Evolutionary conservation across 2,113 vertebrate species (phyloP), one percentile per base, ranked within the genome.

Genomic region (Hemichromis elongatus): DNA sequence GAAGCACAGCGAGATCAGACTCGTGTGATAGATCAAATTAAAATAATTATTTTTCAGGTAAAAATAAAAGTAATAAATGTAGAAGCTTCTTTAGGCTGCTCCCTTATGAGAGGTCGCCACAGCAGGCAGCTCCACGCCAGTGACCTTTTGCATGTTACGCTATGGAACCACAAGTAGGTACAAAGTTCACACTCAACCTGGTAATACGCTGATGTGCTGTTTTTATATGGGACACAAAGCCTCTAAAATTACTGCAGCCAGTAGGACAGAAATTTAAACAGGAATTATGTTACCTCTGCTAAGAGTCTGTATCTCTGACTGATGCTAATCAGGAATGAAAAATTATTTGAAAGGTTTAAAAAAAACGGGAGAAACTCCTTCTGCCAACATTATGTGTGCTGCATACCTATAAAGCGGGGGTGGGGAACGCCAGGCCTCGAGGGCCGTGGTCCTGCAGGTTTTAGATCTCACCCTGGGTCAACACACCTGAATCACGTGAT

Each of bases 131-230:
- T 5, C n/a, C 19, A 37, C 61, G 19, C 1, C 61, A 14, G 63
- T 35, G n/a, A 14, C 63, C 63, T 68, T 68, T 42, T 37, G n/a
- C 7, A 40, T 14, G 59, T 37, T 61, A 4, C 30, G n/a, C 10
- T 21, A 14, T 66, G 61, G 61, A 66, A 35, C 61, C 35, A 14
- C 7, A 66, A 40, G 19, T 42, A 24, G 63, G n/a, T 68, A 42
- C 24, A 68, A 68, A 0, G 2, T 42, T 66, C 35, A 40, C 59
- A 66, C 3, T 68, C 61, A 68, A 24, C 3, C 35, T 9, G 35
- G 12, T 66, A 66, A 14, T 66, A 0, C 2, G 7, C 61, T 24
- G 35, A n/a, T 68, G 35, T 68, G 63, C 0, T 68, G n/a, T 10
- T 68, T 61, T 42, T 24, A 68, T 24, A 42, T 24, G 13, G n/a